A percentile compares a stretch with the other conserved stretches of the same genome.
Evolutionary conservation across 2,888 invertebrate species (phyloP).

Genomic region (Ephialtes manifestator): DNA sequence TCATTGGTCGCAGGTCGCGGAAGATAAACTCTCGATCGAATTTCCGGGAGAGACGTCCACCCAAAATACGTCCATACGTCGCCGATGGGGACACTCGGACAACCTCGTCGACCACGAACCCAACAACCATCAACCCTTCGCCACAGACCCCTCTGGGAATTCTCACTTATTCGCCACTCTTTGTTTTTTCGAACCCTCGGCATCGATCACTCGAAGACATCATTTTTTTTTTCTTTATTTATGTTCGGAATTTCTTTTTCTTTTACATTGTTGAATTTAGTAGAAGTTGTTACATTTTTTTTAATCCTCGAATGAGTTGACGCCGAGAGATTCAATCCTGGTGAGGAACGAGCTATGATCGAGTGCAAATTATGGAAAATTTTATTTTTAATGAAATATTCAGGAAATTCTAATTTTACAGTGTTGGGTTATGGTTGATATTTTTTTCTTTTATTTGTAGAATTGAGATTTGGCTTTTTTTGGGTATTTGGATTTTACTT

Average conservation of each 20-base stretch:
- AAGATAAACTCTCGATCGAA: constrained; percentile 6
- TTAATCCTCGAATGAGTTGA: constrained; percentile 11
- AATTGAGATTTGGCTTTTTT: too few species aligned
- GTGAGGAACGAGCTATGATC: constrained; percentile 21
- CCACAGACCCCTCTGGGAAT: constrained; percentile 49
- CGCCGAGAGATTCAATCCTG: constrained; percentile 13
- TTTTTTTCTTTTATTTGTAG: neutral
- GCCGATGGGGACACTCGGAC: constrained; percentile 37
- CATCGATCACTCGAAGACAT: constrained; percentile 32
- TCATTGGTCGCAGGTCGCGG: constrained; percentile 37
- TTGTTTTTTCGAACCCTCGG: constrained; percentile 28
- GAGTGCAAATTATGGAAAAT: neutral
- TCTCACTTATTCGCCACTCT: constrained; percentile 50
- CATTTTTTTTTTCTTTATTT: neutral
- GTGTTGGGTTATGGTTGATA: neutral
- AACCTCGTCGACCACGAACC: constrained; percentile 40
- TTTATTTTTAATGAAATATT: neutral
- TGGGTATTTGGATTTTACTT: too few species aligned
- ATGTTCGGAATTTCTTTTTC: neutral
- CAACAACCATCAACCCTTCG: constrained; percentile 38
- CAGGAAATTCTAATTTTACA: neutral
- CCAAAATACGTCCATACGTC: constrained; percentile 29
- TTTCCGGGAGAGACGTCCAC: constrained; percentile 13
- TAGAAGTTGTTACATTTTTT: neutral
- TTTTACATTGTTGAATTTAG: neutral